These are phyloP conservation scores for Eristalinus sepulchralis DNA, from an alignment of 2,888 invertebrate genomes.

Conservation along the genomic window DNA sequence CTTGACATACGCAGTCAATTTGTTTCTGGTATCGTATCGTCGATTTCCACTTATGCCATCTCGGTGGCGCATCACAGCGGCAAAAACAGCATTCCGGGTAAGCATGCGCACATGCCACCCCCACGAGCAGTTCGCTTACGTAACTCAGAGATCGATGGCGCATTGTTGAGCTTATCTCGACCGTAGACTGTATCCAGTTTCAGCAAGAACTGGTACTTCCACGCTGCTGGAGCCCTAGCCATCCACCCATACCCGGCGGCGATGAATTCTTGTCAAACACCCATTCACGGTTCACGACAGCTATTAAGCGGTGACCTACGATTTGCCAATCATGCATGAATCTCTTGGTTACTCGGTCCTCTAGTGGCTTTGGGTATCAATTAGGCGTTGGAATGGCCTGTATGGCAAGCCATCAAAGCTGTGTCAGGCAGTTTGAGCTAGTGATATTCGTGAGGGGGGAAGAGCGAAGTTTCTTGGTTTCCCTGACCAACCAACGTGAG, in stretches of 20 bases:
- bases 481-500: conserved; percentile 29
- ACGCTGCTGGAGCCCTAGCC: conserved; percentile 33
- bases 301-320: conserved; percentile 57
- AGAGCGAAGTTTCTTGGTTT: conserved; percentile 17
- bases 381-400: conserved; percentile 44
- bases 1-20: neutral
- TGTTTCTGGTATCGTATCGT: neutral
- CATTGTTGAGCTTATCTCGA: conserved; percentile 18
- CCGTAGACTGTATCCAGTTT: conserved; percentile 47
- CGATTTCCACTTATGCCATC: conserved; percentile 29
- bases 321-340: conserved; percentile 46
- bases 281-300: conserved; percentile 59
- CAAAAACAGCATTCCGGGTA: conserved; percentile 45
- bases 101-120: conserved; percentile 34
- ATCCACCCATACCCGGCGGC: conserved; percentile 3
- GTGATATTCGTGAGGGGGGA: conserved; percentile 2
- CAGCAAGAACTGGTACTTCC: conserved; percentile 34
- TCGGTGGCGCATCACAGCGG: conserved; percentile 15
- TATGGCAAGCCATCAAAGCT: neutral
- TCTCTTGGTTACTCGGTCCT: neutral
- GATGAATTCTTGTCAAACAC: conserved; percentile 51
- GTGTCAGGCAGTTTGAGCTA: neutral
- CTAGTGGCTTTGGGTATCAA: conserved; percentile 46
- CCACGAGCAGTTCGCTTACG: conserved; percentile 17
- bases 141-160: conserved; percentile 28